Conservation (phyloP, 2,888 invertebrate species). For the Andrena flavipes region DNA sequence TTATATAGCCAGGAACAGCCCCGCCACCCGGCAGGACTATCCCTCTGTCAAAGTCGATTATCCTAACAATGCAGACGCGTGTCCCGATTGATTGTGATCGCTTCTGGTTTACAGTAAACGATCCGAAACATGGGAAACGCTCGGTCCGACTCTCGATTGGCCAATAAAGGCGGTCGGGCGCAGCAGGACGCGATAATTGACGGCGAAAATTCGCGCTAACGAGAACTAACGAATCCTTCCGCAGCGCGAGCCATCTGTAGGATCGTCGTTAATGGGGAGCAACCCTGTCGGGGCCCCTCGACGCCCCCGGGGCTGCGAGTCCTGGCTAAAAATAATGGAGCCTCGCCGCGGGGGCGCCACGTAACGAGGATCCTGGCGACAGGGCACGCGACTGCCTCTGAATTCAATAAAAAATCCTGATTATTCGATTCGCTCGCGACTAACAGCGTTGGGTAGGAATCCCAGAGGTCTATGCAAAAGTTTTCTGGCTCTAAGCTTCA, state of each 20-base stretch:
- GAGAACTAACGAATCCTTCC: slow-evolving; percentile 81
- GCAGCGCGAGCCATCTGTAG: slow-evolving; percentile 82
- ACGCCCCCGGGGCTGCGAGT: slow-evolving; percentile 66
- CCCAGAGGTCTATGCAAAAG: background rate
- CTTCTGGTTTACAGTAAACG: slow-evolving; percentile 64
- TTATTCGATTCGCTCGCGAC: slow-evolving; percentile 3
- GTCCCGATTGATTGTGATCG: slow-evolving; percentile 44
- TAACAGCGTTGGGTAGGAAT: background rate
- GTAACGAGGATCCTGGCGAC: slow-evolving; percentile 78
- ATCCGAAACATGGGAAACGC: slow-evolving; percentile 55
- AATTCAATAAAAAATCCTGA: slow-evolving; percentile 21
- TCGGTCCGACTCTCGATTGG: slow-evolving; percentile 37
- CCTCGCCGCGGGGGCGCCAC: slow-evolving; percentile 74
- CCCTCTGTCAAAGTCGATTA: slow-evolving; percentile 54
- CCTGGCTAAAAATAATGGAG: slow-evolving; percentile 78
- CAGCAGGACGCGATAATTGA: slow-evolving; percentile 61
- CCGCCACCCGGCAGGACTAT: background rate
- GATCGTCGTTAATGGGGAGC: slow-evolving; percentile 75
- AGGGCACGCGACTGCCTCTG: slow-evolving; percentile 61
- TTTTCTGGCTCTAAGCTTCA: background rate
- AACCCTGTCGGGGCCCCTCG: slow-evolving; percentile 55
- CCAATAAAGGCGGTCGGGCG: slow-evolving; percentile 54
- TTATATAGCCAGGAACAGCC: background rate
- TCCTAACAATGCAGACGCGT: slow-evolving; percentile 36
- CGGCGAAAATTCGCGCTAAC: slow-evolving; percentile 75